Conservation (phyloP, 1,140 invertebrate genomes). For the Saccostrea echinata region DNA sequence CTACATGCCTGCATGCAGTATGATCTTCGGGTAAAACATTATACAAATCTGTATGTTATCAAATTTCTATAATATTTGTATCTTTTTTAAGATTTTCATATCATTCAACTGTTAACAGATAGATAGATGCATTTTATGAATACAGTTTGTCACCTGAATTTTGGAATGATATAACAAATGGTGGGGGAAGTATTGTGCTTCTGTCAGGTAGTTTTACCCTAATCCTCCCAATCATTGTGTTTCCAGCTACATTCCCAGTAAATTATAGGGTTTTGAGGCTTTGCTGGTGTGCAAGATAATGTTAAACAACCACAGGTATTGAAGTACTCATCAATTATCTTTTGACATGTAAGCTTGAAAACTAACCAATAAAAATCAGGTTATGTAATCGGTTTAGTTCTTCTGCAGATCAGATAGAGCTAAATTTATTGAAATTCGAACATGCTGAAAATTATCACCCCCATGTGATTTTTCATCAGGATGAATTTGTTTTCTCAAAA, state of each 20-base stretch:
- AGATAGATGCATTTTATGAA: too few relatives aligned
- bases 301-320: constrained; percentile 12
- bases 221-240: neutral
- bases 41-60: too few relatives aligned
- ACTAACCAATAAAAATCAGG: neutral
- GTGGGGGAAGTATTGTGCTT: neutral
- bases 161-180: neutral
- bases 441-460: constrained; percentile 7
- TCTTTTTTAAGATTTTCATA: too few relatives aligned
- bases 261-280: neutral
- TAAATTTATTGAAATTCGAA: constrained; percentile 13
- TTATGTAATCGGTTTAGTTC: constrained; percentile 22
- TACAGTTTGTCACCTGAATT: neutral
- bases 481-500: neutral
- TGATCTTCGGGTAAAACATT: too few relatives aligned
- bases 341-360: constrained; percentile 18
- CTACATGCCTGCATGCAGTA: too few relatives aligned
- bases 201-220: neutral
- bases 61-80: too few relatives aligned
- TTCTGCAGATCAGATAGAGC: neutral
- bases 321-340: constrained; percentile 17
- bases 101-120: too few relatives aligned
- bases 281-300: neutral
- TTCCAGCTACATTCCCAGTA: neutral
- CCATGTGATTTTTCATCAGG: constrained; percentile 27